Conservation (phyloP, 2,113 vertebrate genomes). For the Hucho hucho region DNA sequence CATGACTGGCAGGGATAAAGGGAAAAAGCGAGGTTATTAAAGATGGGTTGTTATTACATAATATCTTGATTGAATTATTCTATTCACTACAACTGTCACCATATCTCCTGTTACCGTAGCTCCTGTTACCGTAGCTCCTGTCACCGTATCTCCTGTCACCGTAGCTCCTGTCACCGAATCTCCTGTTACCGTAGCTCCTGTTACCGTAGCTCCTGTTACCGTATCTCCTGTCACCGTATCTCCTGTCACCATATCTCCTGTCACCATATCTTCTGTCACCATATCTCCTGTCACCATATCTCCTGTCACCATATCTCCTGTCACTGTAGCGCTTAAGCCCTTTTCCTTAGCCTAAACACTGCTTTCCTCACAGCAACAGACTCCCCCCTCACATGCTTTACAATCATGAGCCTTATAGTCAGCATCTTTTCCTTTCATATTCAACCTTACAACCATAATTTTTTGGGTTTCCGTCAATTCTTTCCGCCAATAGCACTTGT, state of each 20-base stretch:
- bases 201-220: rapidly evolving
- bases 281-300: too few relatives aligned
- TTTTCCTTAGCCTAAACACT: background rate
- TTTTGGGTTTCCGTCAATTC: conserved; percentile 42
- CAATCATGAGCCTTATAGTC: background rate
- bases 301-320: too few relatives aligned
- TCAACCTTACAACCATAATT: background rate
- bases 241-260: too few relatives aligned
- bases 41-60: conserved; percentile 34
- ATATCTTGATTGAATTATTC: background rate
- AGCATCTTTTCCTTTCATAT: background rate
- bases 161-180: too few relatives aligned
- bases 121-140: too few relatives aligned
- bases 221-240: too few relatives aligned
- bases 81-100: background rate
- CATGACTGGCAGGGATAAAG: background rate
- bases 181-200: too few relatives aligned
- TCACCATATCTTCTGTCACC: too few relatives aligned
- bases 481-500: conserved; percentile 25
- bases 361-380: background rate
- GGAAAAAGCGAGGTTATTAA: conserved; percentile 37
- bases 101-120: rapidly evolving
- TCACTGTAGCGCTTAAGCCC: background rate
- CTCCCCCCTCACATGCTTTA: background rate
- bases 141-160: too few relatives aligned